A percentile compares a stretch with the other conserved stretches of the same genome.
phyloP scores from a whole-genome alignment of 1,140 invertebrate genomes.

The Atta texana region DNA sequence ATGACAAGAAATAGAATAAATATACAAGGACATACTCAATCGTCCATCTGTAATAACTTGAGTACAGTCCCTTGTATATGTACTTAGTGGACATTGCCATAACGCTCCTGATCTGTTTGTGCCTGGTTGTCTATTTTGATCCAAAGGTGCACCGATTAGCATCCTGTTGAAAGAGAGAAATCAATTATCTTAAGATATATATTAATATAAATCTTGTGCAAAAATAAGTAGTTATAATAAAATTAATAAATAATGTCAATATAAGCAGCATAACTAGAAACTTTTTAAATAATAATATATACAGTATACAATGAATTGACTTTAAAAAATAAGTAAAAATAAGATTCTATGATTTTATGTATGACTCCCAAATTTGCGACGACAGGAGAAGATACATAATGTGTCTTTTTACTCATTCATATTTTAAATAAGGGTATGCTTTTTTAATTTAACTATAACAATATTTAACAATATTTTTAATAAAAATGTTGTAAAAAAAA shows the following conservation, averaged over 20 bases:
- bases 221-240: no score
- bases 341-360: background rate
- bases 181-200: background rate
- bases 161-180: slow-evolving; percentile 88
- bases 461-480: no score
- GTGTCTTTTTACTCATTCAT: background rate
- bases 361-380: background rate
- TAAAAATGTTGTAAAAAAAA: no score
- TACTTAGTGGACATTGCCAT: slow-evolving; percentile 93
- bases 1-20: background rate
- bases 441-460: background rate
- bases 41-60: slow-evolving; percentile 95
- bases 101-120: slow-evolving; percentile 95
- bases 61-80: slow-evolving; percentile 89
- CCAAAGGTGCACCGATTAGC: slow-evolving; percentile 96
- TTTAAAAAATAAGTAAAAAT: background rate
- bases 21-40: slow-evolving; percentile 87
- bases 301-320: no score
- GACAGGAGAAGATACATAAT: background rate
- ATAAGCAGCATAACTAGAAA: no score
- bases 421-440: background rate
- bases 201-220: no score
- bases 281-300: no score
- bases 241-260: no score
- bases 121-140: slow-evolving; percentile 93